A percentile compares a stretch with the other conserved stretches of the same genome.
Conservation (phyloP, 2,888 invertebrate species). For the Meiosimyza platycephala region DNA sequence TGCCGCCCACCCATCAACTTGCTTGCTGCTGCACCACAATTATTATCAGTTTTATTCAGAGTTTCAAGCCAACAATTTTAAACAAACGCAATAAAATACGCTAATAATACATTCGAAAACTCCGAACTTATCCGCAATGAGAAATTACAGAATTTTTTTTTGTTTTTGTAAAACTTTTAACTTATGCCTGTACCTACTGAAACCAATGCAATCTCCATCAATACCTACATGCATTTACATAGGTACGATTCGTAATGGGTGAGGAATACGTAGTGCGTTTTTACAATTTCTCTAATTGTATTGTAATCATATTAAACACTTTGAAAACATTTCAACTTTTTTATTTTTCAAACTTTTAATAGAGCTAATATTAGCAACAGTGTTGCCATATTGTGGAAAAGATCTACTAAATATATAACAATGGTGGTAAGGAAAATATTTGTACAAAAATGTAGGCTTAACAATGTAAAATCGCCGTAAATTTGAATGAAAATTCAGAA, state of each 20-base stretch:
- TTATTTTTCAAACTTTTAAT: not conserved
- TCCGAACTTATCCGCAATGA: constrained; percentile 32
- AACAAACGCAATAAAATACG: constrained; percentile 36
- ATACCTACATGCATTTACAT: not conserved
- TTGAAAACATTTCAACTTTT: constrained; percentile 20
- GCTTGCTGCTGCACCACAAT: not conserved
- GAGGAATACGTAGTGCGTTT: constrained; percentile 15
- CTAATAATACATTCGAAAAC: constrained; percentile 34
- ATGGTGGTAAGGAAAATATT: not conserved
- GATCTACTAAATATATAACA: not conserved
- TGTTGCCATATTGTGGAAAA: not conserved
- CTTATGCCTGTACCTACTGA: not conserved
- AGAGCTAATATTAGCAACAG: not conserved
- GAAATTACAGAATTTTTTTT: constrained; percentile 39
- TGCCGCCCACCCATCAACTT: no score
- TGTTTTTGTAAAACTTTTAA: constrained; percentile 25
- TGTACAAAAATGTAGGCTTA: no score
- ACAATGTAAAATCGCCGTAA: no score
- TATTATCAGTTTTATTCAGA: constrained; percentile 35
- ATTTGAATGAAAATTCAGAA: no score
- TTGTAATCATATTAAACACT: constrained; percentile 13
- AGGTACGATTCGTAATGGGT: not conserved
- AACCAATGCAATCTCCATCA: constrained; percentile 9
- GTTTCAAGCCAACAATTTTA: not conserved
- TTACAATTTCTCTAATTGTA: constrained; percentile 25